Base-by-base conservation (phyloP, 2,113 vertebrate genomes). In the Oncorhynchus kisutch region DNA sequence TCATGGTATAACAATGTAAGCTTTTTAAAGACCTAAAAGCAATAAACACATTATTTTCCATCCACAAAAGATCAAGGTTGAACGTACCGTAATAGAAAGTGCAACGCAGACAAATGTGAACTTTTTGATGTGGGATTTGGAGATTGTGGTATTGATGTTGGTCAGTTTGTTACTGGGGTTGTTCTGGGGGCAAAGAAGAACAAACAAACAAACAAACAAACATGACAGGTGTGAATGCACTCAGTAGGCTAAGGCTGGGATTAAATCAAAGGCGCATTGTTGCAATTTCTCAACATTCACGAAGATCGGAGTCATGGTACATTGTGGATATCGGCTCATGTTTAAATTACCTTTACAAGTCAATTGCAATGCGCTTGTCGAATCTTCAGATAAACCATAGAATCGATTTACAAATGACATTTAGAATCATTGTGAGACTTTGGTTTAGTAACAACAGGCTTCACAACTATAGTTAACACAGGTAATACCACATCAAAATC, bases 101-200 rank as follows among this genome's bases (percentile, higher is more conserved):
- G 95, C 95, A 94, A 96, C 93, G 89, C 95, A 96, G 87, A 95
- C 91, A 57, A 96, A 96, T 13, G 95, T 96, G 93, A 96, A 96
- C 84, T 93, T 96, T 89, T 95, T 96, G 91, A 96, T 96, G 84
- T 96, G 94, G n/a, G 94, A 90, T 0, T 94, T 91, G 0, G 94
- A 93, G 84, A 96, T 94, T 0, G 93, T 89, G 85, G 89, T 93
- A 9, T 75, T 83, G 0, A 88, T 88, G 54, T 65, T 84, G 73
- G 81, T 90, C 87, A 95, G 48, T 84, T 96, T 96, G 89, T 95
- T 96, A 93, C 95, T 96, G 74, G 96, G 95, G 85, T 95, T 96
- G 86, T 92, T 96, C 95, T 96, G 76, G 81, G 77, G 85, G 13
- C 22, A 48, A 25, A 76, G 90, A 81, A 88, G 49, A 71, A n/a